A percentile compares a stretch with the other conserved stretches of the same genome.
Conservation (phyloP, 2,888 invertebrate genomes). For the Cheilosia vulpina region DNA sequence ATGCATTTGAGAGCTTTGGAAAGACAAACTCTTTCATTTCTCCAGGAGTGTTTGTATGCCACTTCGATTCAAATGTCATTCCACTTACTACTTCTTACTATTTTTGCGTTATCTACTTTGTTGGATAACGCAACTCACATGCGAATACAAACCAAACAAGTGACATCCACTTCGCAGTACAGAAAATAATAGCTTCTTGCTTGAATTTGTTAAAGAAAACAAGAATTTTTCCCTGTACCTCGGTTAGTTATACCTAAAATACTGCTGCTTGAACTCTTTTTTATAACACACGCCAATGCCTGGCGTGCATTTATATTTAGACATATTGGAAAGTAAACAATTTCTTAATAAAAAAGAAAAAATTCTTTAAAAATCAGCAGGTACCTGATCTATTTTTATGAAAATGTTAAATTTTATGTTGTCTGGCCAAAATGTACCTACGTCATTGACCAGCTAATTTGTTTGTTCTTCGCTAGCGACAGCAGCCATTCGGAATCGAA, state of each 20-base stretch:
- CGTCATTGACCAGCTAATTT: slow-evolving; percentile 9
- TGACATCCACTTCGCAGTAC: too few species aligned
- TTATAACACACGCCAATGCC: background rate
- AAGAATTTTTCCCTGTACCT: background rate
- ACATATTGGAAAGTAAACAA: slow-evolving; percentile 1
- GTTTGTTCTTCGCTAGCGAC: background rate
- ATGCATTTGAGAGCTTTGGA: too few species aligned
- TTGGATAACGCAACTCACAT: too few species aligned
- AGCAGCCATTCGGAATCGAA: background rate
- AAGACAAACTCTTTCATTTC: too few species aligned
- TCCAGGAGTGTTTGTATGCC: too few species aligned
- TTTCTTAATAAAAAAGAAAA: background rate
- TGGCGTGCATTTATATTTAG: slow-evolving; percentile 6
- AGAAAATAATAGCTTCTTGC: too few species aligned
- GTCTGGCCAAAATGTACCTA: slow-evolving; percentile 5
- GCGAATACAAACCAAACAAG: too few species aligned
- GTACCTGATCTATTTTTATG: slow-evolving; percentile 18
- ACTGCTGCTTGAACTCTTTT: too few species aligned
- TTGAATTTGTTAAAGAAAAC: too few species aligned
- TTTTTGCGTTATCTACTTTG: too few species aligned
- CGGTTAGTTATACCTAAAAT: background rate
- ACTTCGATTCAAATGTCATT: too few species aligned
- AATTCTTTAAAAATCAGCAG: slow-evolving; percentile 4
- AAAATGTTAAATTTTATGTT: background rate
- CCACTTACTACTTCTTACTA: too few species aligned